Evolutionary conservation across 2,888 invertebrate species (phyloP), one percentile per base, ranked within the genome.

Genomic region (Glaucopsyche alexis): DNA sequence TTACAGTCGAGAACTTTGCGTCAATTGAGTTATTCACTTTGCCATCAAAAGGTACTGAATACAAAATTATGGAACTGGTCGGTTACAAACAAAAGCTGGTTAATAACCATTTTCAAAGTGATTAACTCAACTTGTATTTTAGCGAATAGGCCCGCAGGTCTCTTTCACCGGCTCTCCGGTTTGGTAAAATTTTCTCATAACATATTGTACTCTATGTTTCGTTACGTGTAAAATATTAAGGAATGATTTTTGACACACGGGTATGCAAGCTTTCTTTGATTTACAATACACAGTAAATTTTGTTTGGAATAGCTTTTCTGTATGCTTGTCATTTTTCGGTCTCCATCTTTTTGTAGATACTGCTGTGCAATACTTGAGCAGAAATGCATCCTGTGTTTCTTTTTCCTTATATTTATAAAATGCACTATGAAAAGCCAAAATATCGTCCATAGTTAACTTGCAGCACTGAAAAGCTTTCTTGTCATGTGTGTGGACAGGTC

Each of bases 311-410:
- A 50, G 69, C 64, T 72, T 74, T 64, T 72, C 72, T 64, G 72
- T 45, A 67, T 67, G 40, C 40, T 40, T 74, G 64, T 66, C 38
- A 72, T 74, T 69, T 72, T 64, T 72, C 69, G 74, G 74, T 74
- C 72, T 72, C 72, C 72, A 70, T 74, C 72, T 72, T 72, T 74
- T 74, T 42, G 49, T 60, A 45, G 70, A 70, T 72, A 70, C 70
- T 66, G 72, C 66, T 65, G 64, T 45, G 72, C 72, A 64, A 72
- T 72, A 74, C 72, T 74, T 74, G 70, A 72, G 72, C 72, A 74
- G 64, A 70, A 74, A 74, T 72, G 74, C 74, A 74, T 74, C 74
- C 70, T 72, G 74, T 45, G 73, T 74, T 74, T 74, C 74, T 72
- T 74, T 72, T 72, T 74, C 72, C 72, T 71, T 72, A 66, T 74